Conservation (phyloP, 2,113 vertebrate genomes). For the Phaetusa simplex region DNA sequence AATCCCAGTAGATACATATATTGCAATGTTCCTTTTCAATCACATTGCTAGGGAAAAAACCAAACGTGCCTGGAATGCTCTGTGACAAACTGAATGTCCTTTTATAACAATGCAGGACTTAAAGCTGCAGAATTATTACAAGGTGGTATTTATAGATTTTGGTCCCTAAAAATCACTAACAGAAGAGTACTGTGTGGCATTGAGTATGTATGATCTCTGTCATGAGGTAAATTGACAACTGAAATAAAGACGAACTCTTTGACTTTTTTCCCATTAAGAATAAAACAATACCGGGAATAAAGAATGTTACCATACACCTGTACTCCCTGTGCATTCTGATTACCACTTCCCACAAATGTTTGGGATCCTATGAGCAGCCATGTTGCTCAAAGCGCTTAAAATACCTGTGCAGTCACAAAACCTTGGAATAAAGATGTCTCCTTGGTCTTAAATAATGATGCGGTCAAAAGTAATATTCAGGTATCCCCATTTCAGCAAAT, state of each 20-base stretch:
- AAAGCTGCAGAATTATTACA: not conserved
- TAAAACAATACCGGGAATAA: not conserved
- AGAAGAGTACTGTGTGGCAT: not conserved
- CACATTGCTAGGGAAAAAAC: not conserved
- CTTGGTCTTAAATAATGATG: not conserved
- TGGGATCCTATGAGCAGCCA: not conserved
- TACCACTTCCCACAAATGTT: not conserved
- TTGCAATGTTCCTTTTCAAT: not conserved
- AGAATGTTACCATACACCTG: not conserved
- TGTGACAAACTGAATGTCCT: not conserved
- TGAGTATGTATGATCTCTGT: not conserved
- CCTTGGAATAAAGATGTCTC: not conserved
- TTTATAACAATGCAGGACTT: not conserved
- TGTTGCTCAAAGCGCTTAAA: not conserved
- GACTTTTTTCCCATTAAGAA: not conserved
- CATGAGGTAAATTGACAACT: not conserved
- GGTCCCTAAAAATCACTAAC: not conserved
- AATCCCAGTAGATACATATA: not conserved
- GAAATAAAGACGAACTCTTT: not conserved
- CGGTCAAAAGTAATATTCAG: not conserved
- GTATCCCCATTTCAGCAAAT: not conserved
- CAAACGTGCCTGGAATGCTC: not conserved
- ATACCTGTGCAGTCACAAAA: not conserved
- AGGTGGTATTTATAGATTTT: not conserved
- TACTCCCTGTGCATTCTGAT: not conserved